Base-by-base conservation (phyloP, 1,140 invertebrate genomes). In the Cyrtorhinus lividipennis region DNA sequence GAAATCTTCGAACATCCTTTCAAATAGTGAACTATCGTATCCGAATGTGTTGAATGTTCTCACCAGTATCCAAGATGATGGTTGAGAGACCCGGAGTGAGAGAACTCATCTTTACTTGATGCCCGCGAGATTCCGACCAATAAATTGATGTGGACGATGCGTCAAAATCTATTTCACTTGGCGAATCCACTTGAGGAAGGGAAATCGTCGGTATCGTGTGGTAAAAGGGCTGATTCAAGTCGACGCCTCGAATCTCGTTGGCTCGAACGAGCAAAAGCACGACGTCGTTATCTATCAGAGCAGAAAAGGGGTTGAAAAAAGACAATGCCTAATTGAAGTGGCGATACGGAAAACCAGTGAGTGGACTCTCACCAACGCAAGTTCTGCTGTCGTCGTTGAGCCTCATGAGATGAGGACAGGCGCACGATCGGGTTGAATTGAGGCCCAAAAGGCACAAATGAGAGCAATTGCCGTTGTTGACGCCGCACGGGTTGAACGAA, bases 241-340 rank as follows among this genome's bases (percentile, higher is more conserved):
- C 87, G 30, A 93, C 84, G 13, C 90, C 90, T 53, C 89, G 80
- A 64, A 94, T 88, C 74, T 90, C 88, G 69, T 84, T 85, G 22
- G 77, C 73, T 64, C 83, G 77, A 12, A 84, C 83, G 69, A 89
- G 85, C 62, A 92, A 74, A 56, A 93, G 72, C 30, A 91, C 81
- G 64, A 81, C 80, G 69, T 90, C 86, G 72, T 90, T 87, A 38
- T 78, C 83, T 38, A 38, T 38, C 30, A 38, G 30, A 38, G 30
- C n/a, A n/a, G n/a, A n/a, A n/a, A n/a, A n/a, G n/a, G n/a, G n/a
- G n/a, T n/a, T n/a, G n/a, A n/a, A n/a, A n/a, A n/a, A n/a, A n/a
- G n/a, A n/a, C n/a, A n/a, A n/a, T n/a, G n/a, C n/a, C n/a, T n/a
- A n/a, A n/a, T n/a, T n/a, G n/a, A n/a, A n/a, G n/a, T n/a, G n/a